Base-by-base conservation (phyloP, 2,113 vertebrate genomes). In the Poeciliopsis prolifica region DNA sequence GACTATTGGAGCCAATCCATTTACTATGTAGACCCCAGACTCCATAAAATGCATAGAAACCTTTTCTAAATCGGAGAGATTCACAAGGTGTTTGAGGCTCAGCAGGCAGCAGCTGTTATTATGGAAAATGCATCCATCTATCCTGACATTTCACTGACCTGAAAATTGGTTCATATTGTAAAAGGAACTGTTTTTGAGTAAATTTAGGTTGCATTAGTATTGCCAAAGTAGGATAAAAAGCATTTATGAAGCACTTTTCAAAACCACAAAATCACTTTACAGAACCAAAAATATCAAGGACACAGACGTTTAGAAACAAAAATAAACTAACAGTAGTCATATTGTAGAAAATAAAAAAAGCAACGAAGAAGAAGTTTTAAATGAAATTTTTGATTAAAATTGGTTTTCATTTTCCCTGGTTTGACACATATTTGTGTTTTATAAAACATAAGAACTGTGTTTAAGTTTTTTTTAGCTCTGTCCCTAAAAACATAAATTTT, bases 91-190 rank as follows among this genome's bases (percentile, higher is more conserved):
- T 14, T 54, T 61, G 48, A 35, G 33, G 68, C 79, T 72, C 22
- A 60, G 58, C 24, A 54, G 42, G 64, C 5, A 35, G 62, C 62
- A 8, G 15, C 62, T 33, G 15, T 64, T 19, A 33, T 64, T 31
- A 11, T 4, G 10, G 22, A 33, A 65, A 37, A 37, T 35, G 30
- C 33, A 65, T 65, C 30, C 31, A 24, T 65, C 61, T 35, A 67
- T n/a, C 35, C 69, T 22, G 51, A 22, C 66, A 54, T 80, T 54
- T 74, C 58, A 44, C 58, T 60, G 30, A 54, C 69, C 28, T 65
- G 26, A 67, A 63, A 26, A 19, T 70, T 65, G n/a, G 26, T 37
- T 54, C 60, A 13, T 24, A 44, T 54, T 35, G 33, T 35, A 26
- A 15, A 14, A 5, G 24, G 3, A 72, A 64, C 64, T 30, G 22